Conservation (phyloP, 2,113 vertebrate genomes). For the Notechis scutatus region DNA sequence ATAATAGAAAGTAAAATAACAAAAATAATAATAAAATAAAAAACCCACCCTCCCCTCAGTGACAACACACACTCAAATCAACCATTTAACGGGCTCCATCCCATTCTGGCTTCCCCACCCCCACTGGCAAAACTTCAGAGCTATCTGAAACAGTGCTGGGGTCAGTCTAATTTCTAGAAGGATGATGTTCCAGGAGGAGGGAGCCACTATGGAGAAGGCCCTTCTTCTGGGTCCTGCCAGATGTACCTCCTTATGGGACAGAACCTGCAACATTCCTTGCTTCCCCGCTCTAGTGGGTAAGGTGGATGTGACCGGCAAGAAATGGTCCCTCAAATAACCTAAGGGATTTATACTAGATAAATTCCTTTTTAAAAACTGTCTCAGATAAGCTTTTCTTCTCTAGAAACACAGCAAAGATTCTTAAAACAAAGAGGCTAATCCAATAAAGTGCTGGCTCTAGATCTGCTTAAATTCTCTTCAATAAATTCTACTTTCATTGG, state of each 20-base stretch:
- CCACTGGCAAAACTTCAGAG: background rate
- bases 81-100: background rate
- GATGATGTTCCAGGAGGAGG: background rate
- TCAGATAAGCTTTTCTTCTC: background rate
- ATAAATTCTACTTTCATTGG: background rate
- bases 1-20: background rate
- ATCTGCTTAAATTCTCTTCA: background rate
- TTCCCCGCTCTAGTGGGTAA: background rate
- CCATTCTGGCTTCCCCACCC: background rate
- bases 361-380: background rate
- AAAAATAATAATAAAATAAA: background rate
- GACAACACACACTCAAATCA: background rate
- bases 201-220: background rate
- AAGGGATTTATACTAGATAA: background rate
- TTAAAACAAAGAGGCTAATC: background rate
- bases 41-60: background rate
- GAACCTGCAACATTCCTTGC: background rate
- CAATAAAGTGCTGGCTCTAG: background rate
- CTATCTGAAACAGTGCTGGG: background rate
- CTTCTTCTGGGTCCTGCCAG: background rate
- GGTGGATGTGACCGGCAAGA: background rate
- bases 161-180: background rate
- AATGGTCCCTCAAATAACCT: background rate
- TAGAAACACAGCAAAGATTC: background rate
- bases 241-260: background rate